phyloP scores from a whole-genome alignment of 2,797 vertebrate genomes.

The Meriones psammophilus region DNA sequence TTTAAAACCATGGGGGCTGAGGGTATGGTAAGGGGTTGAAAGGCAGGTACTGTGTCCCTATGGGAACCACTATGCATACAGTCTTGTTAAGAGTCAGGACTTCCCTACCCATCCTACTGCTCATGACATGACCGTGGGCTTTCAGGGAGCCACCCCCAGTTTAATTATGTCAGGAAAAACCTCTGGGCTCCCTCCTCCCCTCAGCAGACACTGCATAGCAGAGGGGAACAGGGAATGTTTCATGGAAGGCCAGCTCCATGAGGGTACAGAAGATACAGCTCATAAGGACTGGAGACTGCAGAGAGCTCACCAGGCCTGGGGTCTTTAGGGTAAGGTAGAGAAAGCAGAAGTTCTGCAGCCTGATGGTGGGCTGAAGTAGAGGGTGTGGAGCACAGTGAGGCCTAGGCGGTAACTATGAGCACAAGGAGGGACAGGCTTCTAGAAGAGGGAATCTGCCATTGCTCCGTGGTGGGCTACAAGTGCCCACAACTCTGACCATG shows the following conservation, averaged over 20 bases:
- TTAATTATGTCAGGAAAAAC: background rate
- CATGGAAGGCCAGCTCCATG: background rate
- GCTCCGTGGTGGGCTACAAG: background rate
- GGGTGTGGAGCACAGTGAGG: background rate
- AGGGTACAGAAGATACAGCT: background rate
- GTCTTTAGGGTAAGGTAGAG: fast-evolving
- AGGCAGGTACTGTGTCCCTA: background rate
- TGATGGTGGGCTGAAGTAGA: background rate
- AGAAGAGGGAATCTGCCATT: background rate
- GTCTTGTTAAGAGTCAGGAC: background rate
- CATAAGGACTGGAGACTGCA: background rate
- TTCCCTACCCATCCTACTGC: background rate
- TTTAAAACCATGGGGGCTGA: background rate
- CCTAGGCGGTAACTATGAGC: too few relatives aligned
- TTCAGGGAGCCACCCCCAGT: background rate
- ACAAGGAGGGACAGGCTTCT: background rate
- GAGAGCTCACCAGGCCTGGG: fast-evolving
- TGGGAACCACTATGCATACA: background rate
- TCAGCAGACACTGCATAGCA: background rate
- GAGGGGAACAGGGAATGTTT: too few relatives aligned
- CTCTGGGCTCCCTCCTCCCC: background rate
- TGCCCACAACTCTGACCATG: background rate
- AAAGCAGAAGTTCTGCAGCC: fast-evolving
- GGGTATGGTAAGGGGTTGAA: background rate
- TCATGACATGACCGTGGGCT: background rate